Evolutionary conservation across 1,140 invertebrate genomes (phyloP), one percentile per base, ranked within the genome.

Genomic region (Bombus sibiricus): DNA sequence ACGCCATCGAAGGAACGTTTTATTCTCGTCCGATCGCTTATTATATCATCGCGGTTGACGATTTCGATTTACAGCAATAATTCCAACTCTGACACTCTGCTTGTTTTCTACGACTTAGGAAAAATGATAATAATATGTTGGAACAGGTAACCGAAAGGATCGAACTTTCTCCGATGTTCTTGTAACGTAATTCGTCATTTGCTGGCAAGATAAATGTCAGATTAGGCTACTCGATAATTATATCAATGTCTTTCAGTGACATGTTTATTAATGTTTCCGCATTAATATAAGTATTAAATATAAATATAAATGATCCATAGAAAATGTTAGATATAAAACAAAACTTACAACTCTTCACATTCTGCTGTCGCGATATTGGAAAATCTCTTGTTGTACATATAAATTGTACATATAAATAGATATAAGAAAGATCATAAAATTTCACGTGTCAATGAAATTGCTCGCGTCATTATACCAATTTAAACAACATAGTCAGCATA

Each of bases 21-120:
- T 80, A 69, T 80, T 80, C 66, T 71, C 25, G 78, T 80, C 64
- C 41, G 25, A 28, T 8, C 32, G 43, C n/a, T 81, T 81, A 81
- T 81, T 81, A 41, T 57, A 81, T 81, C 68, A 57, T 41, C 79
- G 18, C 47, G 32, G 25, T 81, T 41, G 57, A 41, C 68, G 47
- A 72, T 72, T 81, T 41, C 28, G 13, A 71, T 80, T 71, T 53
- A 57, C 15, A 0, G 37, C 28, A 5, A 62, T 12, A 62, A n/a
- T 62, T 53, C 47, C 18, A 53, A 8, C 18, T 18, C 43, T 47
- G 43, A 6, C 13, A 0, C 3, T 15, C 18, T 18, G 0, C 1
- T 53, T 18, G 47, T 53, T 53, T 53, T 53, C 47, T 53, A 6
- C 5, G 5, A 2, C 15, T 18, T 53, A 1, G 47, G 15, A 22